Conservation (phyloP, 2,113 vertebrate species). For the Hucho hucho region DNA sequence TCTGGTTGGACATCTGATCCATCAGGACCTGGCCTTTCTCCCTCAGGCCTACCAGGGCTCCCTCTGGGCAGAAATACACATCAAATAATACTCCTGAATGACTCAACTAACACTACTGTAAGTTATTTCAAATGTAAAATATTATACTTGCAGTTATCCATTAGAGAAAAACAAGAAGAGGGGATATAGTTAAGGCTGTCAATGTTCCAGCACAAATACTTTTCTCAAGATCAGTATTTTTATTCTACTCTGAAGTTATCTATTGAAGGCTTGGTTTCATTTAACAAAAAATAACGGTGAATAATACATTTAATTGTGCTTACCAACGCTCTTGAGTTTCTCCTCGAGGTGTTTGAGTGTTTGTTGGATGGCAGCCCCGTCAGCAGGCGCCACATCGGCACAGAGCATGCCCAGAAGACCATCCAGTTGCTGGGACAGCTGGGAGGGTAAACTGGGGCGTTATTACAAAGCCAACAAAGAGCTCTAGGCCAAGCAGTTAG, state of each 20-base stretch:
- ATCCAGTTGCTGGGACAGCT: constrained; percentile 97
- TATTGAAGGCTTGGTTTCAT: too few relatives aligned
- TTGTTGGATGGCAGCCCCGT: constrained; percentile 95
- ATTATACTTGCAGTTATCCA: neutral
- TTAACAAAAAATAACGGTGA: neutral
- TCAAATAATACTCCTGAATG: too few relatives aligned
- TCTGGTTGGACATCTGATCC: constrained; percentile 92
- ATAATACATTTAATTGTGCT: constrained; percentile 40
- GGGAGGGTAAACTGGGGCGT: constrained; percentile 36
- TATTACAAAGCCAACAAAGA: neutral
- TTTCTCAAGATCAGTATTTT: too few relatives aligned
- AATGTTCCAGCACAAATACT: too few relatives aligned
- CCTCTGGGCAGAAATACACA: constrained; percentile 51
- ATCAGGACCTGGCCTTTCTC: constrained; percentile 91
- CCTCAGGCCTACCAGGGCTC: constrained; percentile 81
- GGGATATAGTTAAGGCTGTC: too few relatives aligned
- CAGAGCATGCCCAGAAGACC: constrained; percentile 96
- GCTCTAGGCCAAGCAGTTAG: too few relatives aligned
- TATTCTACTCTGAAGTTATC: too few relatives aligned
- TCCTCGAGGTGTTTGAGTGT: constrained; percentile 97
- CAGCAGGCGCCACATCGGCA: constrained; percentile 93
- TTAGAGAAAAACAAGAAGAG: neutral
- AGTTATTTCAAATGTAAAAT: too few relatives aligned
- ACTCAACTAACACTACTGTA: neutral
- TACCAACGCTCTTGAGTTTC: constrained; percentile 96